Evolutionary conservation across 2,797 vertebrate species (phyloP), one percentile per base, ranked within the genome.

Genomic region (Lacerta viridis): DNA sequence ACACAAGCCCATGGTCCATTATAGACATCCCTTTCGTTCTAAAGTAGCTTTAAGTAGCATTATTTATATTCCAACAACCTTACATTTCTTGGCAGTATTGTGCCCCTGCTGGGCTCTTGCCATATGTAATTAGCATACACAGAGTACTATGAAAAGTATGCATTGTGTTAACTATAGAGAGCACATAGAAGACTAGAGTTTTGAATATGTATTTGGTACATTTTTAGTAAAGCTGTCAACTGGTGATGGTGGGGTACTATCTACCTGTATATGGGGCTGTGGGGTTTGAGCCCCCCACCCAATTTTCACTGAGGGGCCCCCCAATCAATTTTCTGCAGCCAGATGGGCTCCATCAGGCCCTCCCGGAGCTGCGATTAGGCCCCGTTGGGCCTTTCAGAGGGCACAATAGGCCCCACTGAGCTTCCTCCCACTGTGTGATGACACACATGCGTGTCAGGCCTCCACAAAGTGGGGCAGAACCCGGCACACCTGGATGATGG

Each of bases 401-500:
- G 11, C 0, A 1, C 3, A 50, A 3, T 11, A 50, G 50, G 50
- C 11, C 50, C 11, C 50, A 50, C 13, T 50, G 50, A 3, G 50
- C 50, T 50, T 50, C 50, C 50, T 50, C 11, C 50, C 50, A 13
- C 50, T 50, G 50, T 50, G 50, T 50, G 11, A 50, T 3, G 3
- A 13, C 46, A 50, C 46, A 50, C 13, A 50, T 50, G 50, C 0
- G 3, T 3, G 11, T 11, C 0, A 0, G 11, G 50, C 1, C 50
- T 50, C 50, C 11, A 11, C 50, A 50, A 50, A 50, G 50, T 13
- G 50, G 11, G 50, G 1, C 50, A 1, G 50, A 50, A 50, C 50
- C 46, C 0, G 46, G 11, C 11, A 50, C 46, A 50, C 46, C 50
- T 50, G 50, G 50, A 75, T 75, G 33, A 17, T 75, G 36, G 72